phyloP scores from a whole-genome alignment of 2,113 vertebrate genomes.

The Panthera uncia region DNA sequence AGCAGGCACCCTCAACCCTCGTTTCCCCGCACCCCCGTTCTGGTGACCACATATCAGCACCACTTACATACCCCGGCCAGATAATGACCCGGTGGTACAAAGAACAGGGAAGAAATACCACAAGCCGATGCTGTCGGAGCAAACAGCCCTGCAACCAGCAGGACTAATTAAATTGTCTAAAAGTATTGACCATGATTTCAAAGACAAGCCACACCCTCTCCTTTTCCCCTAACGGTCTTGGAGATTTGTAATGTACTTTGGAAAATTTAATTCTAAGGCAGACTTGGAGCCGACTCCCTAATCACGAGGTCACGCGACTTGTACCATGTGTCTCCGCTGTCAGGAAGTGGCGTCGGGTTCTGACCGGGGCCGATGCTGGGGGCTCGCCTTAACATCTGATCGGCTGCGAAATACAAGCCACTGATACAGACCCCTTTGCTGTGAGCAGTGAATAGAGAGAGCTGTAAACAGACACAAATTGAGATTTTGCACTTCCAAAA shows the following conservation, averaged over 20 bases:
- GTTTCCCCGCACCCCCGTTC: background rate
- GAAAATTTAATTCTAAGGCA: slow-evolving; percentile 46
- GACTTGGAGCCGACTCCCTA: background rate
- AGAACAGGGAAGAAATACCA: background rate
- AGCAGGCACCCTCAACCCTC: background rate
- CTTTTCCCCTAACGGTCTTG: background rate
- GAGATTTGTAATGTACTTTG: background rate
- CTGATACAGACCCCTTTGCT: background rate
- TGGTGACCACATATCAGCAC: background rate
- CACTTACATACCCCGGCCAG: background rate
- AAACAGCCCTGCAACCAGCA: background rate
- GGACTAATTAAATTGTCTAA: background rate
- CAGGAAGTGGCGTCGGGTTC: background rate
- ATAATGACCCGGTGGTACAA: background rate
- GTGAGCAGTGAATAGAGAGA: background rate
- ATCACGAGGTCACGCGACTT: background rate
- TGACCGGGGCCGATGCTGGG: rapidly evolving
- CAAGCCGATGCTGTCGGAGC: background rate
- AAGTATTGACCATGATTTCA: background rate
- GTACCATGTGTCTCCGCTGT: background rate
- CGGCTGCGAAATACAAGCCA: background rate
- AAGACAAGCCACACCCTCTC: background rate
- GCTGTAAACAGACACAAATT: slow-evolving; percentile 7
- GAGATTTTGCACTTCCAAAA: background rate
- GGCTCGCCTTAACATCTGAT: background rate